Evolutionary conservation across 2,113 vertebrate genomes (phyloP).

Genomic region (Circaetus gallicus): DNA sequence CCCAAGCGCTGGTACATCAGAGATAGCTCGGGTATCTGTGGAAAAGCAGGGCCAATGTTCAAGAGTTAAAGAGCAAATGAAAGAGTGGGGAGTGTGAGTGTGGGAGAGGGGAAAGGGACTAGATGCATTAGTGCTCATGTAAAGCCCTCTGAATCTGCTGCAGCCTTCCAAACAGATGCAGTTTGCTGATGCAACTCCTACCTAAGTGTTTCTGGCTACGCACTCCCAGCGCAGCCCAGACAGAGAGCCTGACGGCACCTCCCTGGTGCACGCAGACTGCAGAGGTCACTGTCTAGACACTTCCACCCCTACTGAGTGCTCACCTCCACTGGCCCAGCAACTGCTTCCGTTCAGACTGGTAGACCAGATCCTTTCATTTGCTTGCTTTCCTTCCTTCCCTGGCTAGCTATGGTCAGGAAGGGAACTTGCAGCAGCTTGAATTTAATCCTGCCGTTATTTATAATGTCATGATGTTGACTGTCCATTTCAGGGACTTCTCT

Average conservation of each 20-base stretch:
- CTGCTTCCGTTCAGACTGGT: neutral
- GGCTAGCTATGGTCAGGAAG: neutral
- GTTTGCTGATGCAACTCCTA: neutral
- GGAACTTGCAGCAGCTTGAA: neutral
- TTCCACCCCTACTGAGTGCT: neutral
- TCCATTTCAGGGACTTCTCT: neutral
- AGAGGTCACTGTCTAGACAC: neutral
- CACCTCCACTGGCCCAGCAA: neutral
- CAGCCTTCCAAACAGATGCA: neutral
- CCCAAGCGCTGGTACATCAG: rapidly evolving
- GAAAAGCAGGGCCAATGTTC: neutral
- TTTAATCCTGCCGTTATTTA: neutral
- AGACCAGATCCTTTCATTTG: neutral
- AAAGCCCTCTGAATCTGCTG: neutral
- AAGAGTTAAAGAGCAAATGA: neutral
- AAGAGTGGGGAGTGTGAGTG: neutral
- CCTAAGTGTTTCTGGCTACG: neutral
- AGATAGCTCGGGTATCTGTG: neutral
- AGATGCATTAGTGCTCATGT: neutral
- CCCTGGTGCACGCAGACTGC: neutral
- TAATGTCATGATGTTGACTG: neutral
- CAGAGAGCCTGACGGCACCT: neutral
- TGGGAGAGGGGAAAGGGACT: neutral
- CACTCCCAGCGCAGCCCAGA: neutral
- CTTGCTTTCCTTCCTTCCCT: neutral